A percentile compares a stretch with the other conserved stretches of the same genome.
phyloP scores from a whole-genome alignment of 2,113 vertebrate species.

The Planiliza haematocheilus region DNA sequence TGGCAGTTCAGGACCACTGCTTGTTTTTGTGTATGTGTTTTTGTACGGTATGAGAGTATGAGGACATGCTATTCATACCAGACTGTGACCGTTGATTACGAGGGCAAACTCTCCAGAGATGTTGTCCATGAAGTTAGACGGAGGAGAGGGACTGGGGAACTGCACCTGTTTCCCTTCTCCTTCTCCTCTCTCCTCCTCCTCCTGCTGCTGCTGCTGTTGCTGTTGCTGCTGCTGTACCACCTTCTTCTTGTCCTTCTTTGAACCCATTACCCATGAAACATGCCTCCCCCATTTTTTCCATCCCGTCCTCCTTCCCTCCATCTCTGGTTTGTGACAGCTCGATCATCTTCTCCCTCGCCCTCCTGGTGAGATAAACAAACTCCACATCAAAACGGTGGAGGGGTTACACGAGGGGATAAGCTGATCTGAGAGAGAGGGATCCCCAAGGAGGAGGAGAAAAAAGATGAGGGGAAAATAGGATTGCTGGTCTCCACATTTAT shows the following conservation, averaged over 20 bases:
- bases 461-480: background rate
- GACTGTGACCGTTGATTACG: slow-evolving; percentile 93
- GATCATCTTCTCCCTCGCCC: slow-evolving; percentile 90
- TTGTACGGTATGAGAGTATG: background rate
- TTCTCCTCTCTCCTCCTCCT: slow-evolving; percentile 9
- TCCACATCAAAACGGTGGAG: slow-evolving; percentile 5
- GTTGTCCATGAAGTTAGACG: slow-evolving; percentile 87
- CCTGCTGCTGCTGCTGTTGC: slow-evolving; percentile 12
- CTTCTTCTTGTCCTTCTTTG: slow-evolving; percentile 62
- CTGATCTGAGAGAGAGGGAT: background rate
- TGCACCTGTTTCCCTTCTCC: slow-evolving; percentile 54
- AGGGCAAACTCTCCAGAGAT: slow-evolving; percentile 92
- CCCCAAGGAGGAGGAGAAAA: background rate
- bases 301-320: slow-evolving; percentile 77
- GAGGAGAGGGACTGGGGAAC: slow-evolving; percentile 59
- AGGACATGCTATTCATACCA: slow-evolving; percentile 82
- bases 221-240: slow-evolving; percentile 1
- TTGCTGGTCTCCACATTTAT: too few relatives aligned
- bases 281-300: slow-evolving; percentile 82
- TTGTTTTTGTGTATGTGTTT: background rate
- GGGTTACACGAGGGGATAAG: background rate
- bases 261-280: slow-evolving; percentile 83
- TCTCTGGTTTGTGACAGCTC: slow-evolving; percentile 76
- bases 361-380: slow-evolving; percentile 77
- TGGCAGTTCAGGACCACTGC: too few relatives aligned